Base-by-base conservation (phyloP, 2,113 vertebrate genomes). In the Chaetodon auriga region DNA sequence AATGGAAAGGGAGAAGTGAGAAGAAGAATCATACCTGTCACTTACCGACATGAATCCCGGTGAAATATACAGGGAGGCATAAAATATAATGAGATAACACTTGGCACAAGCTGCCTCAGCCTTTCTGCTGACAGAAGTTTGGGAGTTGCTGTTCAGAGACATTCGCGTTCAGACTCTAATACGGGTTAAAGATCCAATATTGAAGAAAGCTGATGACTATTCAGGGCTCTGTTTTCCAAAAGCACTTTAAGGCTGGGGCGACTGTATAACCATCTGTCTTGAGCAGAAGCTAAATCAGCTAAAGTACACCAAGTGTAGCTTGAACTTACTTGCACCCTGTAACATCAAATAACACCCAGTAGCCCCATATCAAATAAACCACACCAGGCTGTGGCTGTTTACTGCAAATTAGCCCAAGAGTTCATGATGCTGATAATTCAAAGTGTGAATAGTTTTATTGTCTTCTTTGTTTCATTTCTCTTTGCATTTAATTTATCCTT, bases 141-240 rank as follows among this genome's bases (percentile, higher is more conserved):
- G 18, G 36, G 18, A 57, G 58, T 70, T 71, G 49, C 41, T 57
- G 73, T 58, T 71, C 57, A 46, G 51, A 60, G 61, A 68, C 49
- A 38, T 58, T 75, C 63, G 46, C 38, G n/a, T n/a, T 66, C 23
- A 76, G 49, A 63, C 82, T 68, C 23, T 57, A 61, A 75, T 79
- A 51, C 51, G 6, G 54, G 75, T 78, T 65, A 75, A 76, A 70
- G 66, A 73, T 25, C 41, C 45, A 41, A 16, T 78, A 25, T 35
- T 61, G 45, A 78, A 14, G 14, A 46, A 35, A 62, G 4, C 8
- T 30, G 18, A 77, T 61, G 25, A 41, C 30, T 35, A 8, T 46
- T 12, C 11, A 60, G 13, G 4, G 38, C 35, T 6, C 19, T 5
- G 2, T 75, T 80, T 71, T 57, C 19, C 58, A 69, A 72, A 75